phyloP scores from a whole-genome alignment of 2,797 vertebrate species.

The Chelon auratus region DNA sequence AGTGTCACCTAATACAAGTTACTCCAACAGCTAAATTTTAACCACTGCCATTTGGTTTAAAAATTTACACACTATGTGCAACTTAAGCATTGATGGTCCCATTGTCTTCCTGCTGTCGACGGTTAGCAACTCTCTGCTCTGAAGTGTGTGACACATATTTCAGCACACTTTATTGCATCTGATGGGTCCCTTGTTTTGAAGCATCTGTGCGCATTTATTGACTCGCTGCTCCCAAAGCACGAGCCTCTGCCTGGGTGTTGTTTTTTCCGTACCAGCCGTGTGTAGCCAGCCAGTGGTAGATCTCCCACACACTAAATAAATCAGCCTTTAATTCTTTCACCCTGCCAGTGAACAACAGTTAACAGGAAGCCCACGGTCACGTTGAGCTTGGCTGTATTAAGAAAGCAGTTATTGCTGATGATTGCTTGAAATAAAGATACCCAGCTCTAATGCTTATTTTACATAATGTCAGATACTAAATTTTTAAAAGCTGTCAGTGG shows the following conservation, averaged over 20 bases:
- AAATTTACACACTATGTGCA: not conserved
- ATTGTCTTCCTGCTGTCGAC: not conserved
- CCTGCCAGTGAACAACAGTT: not conserved
- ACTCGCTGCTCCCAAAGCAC: not conserved
- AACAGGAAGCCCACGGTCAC: not conserved
- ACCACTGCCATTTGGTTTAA: not conserved
- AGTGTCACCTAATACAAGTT: not conserved
- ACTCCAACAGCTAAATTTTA: not conserved
- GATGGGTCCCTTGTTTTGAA: constrained; percentile 1
- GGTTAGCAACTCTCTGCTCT: not conserved
- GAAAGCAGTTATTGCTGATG: not conserved
- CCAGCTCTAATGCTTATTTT: not conserved
- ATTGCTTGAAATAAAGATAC: not conserved
- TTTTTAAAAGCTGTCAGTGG: constrained; percentile 13
- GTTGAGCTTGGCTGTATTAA: no score
- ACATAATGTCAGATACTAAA: constrained; percentile 18
- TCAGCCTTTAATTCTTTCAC: not conserved
- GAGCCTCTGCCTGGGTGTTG: not conserved
- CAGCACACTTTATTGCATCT: not conserved
- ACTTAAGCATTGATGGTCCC: not conserved
- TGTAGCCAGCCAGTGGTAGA: not conserved
- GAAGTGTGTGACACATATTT: not conserved
- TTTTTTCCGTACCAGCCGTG: not conserved
- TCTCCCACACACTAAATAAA: not conserved
- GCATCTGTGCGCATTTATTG: not conserved